Evolutionary conservation across 2,888 invertebrate genomes (phyloP).

Genomic region (Hyles lineata): DNA sequence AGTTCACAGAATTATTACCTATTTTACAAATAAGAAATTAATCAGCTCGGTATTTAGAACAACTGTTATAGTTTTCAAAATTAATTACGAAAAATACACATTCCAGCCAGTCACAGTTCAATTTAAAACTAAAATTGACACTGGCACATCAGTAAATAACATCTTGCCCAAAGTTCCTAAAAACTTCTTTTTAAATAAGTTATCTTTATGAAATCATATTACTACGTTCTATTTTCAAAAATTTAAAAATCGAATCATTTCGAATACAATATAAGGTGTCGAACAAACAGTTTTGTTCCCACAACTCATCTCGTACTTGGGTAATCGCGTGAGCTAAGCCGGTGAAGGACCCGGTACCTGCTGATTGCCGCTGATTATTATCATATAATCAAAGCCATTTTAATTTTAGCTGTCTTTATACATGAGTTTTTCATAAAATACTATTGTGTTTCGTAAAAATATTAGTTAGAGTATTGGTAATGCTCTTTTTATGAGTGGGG

Average conservation of each 20-base stretch:
- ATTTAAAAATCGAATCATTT: neutral
- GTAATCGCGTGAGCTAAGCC: slow-evolving; percentile 30
- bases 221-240: neutral
- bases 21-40: no score
- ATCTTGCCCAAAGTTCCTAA: no score
- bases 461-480: no score
- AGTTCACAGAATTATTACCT: no score
- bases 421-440: neutral
- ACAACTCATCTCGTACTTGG: slow-evolving; percentile 27
- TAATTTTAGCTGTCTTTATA: slow-evolving; percentile 12
- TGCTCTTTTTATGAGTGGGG: no score
- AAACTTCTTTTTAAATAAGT: neutral
- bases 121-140: no score
- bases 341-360: slow-evolving; percentile 19
- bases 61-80: no score
- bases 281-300: slow-evolving; percentile 31
- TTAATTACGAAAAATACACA: no score
- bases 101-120: no score
- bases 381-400: slow-evolving; percentile 24
- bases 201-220: neutral
- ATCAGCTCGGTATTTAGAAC: no score
- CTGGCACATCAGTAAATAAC: no score
- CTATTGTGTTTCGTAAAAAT: neutral
- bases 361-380: slow-evolving; percentile 21
- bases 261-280: neutral